Evolutionary conservation across 2,888 invertebrate species (phyloP).

Genomic region (Coremacera marginata): DNA sequence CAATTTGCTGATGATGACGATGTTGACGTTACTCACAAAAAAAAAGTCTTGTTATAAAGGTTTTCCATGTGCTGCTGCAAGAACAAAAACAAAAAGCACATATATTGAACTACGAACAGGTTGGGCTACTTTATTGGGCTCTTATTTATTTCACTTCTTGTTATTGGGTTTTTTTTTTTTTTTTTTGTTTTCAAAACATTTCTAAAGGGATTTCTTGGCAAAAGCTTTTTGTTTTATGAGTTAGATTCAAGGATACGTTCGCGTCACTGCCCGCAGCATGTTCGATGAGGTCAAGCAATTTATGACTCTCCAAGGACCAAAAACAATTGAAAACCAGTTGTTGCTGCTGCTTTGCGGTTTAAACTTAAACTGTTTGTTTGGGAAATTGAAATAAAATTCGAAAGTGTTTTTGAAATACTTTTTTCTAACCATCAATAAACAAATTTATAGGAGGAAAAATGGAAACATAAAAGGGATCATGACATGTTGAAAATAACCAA

Average conservation of each 20-base stretch:
- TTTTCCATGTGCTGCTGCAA: background rate
- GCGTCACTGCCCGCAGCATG: background rate
- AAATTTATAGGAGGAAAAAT: background rate
- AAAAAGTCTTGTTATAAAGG: too few relatives aligned
- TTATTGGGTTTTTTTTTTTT: background rate
- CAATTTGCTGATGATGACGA: conserved; percentile 40
- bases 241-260: conserved; percentile 12
- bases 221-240: conserved; percentile 15
- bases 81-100: background rate
- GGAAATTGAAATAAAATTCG: conserved; percentile 44
- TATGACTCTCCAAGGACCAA: conserved; percentile 38
- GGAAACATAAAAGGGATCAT: background rate
- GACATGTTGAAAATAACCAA: background rate
- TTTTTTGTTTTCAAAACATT: background rate
- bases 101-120: background rate
- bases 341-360: background rate
- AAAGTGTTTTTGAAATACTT: conserved; percentile 43
- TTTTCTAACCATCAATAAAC: conserved; percentile 1
- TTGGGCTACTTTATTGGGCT: background rate
- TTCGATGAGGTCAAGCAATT: conserved; percentile 32
- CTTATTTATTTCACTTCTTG: background rate
- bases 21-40: too few relatives aligned
- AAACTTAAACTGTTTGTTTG: conserved; percentile 12
- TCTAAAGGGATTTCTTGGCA: conserved; percentile 2
- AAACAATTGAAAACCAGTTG: conserved; percentile 25